Evolutionary conservation across 2,888 invertebrate species (phyloP).

Genomic region (Phymatocera aterrima): DNA sequence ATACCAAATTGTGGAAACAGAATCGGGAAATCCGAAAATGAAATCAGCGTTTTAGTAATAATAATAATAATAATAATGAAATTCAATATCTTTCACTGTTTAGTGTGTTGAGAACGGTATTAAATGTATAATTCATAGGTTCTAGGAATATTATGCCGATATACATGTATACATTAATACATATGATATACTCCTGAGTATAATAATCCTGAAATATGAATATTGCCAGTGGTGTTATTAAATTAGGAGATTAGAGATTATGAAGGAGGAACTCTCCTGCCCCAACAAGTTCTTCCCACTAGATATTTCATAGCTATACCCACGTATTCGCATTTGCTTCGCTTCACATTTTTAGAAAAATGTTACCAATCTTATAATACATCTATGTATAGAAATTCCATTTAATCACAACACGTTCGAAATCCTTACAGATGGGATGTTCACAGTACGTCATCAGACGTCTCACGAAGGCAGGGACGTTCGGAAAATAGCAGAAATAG

Average conservation of each 20-base stretch:
- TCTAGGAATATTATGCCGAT: neutral
- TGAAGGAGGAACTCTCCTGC: neutral
- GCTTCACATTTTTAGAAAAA: too few species aligned
- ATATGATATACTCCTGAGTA: neutral
- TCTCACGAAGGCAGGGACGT: too few species aligned
- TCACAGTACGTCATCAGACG: too few species aligned
- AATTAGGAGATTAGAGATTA: conserved; percentile 25
- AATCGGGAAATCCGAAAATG: too few species aligned
- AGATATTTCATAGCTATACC: neutral
- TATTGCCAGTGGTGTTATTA: conserved; percentile 29
- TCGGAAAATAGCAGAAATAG: too few species aligned
- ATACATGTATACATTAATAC: neutral
- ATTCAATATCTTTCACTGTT: neutral
- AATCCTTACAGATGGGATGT: too few species aligned
- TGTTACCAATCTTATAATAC: too few species aligned
- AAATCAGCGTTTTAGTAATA: too few species aligned
- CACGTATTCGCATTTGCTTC: neutral
- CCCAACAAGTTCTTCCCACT: neutral
- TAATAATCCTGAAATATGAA: conserved; percentile 24
- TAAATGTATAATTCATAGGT: neutral
- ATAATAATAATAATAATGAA: too few species aligned
- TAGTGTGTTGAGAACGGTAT: neutral
- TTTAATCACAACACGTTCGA: too few species aligned
- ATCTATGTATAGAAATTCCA: too few species aligned
- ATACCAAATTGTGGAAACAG: too few species aligned